Percentiles rank a stretch among this genome's conserved stretches.
Evolutionary conservation across 2,888 invertebrate species (phyloP).

Genomic region (Orchestes rusci): DNA sequence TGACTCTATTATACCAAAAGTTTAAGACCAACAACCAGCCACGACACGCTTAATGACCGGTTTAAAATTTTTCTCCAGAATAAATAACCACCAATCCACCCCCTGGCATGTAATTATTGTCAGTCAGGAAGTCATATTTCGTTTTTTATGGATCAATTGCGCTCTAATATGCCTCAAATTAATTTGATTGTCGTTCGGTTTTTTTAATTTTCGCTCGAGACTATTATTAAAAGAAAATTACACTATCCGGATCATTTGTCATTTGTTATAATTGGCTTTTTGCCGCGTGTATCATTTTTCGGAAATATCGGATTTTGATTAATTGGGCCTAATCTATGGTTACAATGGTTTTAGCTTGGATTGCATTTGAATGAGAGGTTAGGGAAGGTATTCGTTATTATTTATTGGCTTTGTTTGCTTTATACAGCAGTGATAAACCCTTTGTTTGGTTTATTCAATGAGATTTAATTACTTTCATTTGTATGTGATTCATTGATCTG

Average conservation of each 20-base stretch:
- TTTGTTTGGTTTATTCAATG: too few relatives aligned
- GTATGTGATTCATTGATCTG: too few relatives aligned
- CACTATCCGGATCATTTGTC: conserved; percentile 38
- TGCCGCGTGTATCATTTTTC: conserved; percentile 21
- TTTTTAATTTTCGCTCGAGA: conserved; percentile 31
- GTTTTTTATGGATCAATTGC: conserved; percentile 27
- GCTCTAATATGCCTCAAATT: conserved; percentile 28
- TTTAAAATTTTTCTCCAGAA: conserved; percentile 18
- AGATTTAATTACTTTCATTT: too few relatives aligned
- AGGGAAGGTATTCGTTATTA: conserved; percentile 17
- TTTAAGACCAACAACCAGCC: conserved; percentile 13
- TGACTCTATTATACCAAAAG: conserved; percentile 11
- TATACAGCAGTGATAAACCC: too few relatives aligned
- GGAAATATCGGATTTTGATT: conserved; percentile 30
- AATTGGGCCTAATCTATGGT: conserved; percentile 30
- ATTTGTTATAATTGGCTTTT: conserved; percentile 27
- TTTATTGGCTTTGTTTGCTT: conserved; percentile 18
- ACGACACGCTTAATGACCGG: conserved; percentile 18
- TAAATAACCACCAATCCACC: conserved; percentile 22
- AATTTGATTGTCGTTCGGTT: conserved; percentile 34
- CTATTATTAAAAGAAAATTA: conserved; percentile 38
- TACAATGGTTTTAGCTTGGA: conserved; percentile 23
- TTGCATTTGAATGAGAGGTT: conserved; percentile 26
- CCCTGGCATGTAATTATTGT: conserved; percentile 19
- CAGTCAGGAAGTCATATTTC: conserved; percentile 26